Evolutionary conservation across 2,113 vertebrate species (phyloP).

Genomic region (Vidua chalybeata): DNA sequence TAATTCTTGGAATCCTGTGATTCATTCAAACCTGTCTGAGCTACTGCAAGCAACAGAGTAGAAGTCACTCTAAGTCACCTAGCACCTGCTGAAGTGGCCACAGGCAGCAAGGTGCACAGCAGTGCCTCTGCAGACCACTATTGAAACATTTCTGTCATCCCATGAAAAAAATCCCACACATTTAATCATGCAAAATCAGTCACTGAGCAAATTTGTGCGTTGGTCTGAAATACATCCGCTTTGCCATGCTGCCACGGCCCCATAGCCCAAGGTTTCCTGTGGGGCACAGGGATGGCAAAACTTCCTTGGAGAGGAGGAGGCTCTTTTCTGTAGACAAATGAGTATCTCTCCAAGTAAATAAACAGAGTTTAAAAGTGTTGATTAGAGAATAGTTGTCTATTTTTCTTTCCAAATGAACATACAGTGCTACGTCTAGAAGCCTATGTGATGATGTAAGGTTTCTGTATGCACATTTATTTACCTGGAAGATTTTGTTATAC

Average conservation of each 20-base stretch:
- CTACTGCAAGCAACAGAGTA: neutral
- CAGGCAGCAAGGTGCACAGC: neutral
- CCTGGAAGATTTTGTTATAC: neutral
- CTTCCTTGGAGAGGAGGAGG: neutral
- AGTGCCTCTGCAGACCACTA: neutral
- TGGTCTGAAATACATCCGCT: neutral
- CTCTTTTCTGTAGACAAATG: neutral
- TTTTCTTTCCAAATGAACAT: neutral
- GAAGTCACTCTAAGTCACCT: neutral
- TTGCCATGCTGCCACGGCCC: neutral
- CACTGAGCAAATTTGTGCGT: neutral
- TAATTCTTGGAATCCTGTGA: constrained; percentile 22
- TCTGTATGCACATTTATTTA: neutral
- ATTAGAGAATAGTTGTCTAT: neutral
- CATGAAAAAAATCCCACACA: neutral
- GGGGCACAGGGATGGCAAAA: neutral
- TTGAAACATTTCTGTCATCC: neutral
- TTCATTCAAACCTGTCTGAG: constrained; percentile 18
- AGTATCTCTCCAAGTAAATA: neutral
- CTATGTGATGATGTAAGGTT: neutral
- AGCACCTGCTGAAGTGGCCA: neutral
- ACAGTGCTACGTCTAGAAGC: neutral
- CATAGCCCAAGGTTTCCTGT: neutral
- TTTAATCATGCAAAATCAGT: neutral
- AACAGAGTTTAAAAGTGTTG: neutral